Conservation (phyloP, 2,797 vertebrate genomes). For the Taeniopygia guttata region DNA sequence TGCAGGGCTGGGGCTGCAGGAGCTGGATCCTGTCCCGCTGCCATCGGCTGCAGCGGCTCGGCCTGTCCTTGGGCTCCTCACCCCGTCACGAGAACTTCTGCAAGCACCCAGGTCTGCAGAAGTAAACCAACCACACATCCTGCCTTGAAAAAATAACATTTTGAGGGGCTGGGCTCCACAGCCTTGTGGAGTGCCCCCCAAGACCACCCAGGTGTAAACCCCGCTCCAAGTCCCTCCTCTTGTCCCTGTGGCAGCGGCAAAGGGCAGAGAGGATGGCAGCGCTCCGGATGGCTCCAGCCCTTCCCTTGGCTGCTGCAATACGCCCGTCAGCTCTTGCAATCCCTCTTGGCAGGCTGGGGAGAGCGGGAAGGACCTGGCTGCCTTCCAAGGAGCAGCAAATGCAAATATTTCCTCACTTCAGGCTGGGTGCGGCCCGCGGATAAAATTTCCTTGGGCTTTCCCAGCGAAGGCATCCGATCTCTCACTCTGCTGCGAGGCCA, state of each 20-base stretch:
- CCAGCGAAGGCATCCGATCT: not conserved
- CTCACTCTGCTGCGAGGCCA: accelerated
- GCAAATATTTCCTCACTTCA: slow-evolving; percentile 53
- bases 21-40: not conserved
- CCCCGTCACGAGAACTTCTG: accelerated
- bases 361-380: slow-evolving; percentile 21
- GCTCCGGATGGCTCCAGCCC: accelerated
- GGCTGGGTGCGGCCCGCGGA: not conserved
- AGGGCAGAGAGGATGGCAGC: not conserved
- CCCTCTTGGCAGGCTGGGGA: slow-evolving; percentile 1
- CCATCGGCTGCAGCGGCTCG: accelerated
- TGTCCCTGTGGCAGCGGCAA: not conserved
- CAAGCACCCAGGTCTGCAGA: not conserved
- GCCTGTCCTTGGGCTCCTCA: not conserved
- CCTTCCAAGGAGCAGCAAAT: slow-evolving; percentile 55
- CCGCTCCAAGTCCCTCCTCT: accelerated
- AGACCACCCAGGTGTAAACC: not conserved
- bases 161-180: not conserved
- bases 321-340: slow-evolving; percentile 10
- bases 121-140: not conserved
- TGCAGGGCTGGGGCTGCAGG: not conserved
- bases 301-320: slow-evolving; percentile 18
- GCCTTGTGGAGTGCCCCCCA: not conserved
- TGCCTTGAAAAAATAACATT: accelerated
- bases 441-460: slow-evolving; percentile 43